These are phyloP conservation scores for Tetraneura akinire DNA, from an alignment of 1,140 invertebrate genomes.

Conservation along the genomic window DNA sequence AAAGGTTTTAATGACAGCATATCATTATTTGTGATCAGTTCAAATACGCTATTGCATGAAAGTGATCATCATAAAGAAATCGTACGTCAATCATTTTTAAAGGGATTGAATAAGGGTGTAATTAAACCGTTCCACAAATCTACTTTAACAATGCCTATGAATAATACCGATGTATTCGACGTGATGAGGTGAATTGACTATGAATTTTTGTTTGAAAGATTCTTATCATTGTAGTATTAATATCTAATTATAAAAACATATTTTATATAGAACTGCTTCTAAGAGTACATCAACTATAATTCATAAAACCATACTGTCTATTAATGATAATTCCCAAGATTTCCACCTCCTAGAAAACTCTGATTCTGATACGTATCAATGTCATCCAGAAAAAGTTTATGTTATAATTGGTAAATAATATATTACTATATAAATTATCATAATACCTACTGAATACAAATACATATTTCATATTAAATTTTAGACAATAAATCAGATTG, in stretches of 20 bases:
- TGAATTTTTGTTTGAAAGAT: background rate
- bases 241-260: too few relatives aligned
- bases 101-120: background rate
- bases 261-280: background rate
- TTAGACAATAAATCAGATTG: constrained; percentile 33
- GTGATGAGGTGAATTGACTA: background rate
- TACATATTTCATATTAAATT: background rate
- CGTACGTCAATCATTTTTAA: background rate
- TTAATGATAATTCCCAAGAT: background rate
- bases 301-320: background rate
- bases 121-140: background rate
- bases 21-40: background rate
- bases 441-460: too few relatives aligned
- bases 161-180: background rate
- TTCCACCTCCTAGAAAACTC: background rate
- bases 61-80: background rate
- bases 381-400: background rate
- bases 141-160: background rate
- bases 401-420: constrained; percentile 26
- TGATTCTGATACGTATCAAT: background rate
- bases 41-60: background rate
- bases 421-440: background rate
- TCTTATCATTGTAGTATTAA: too few relatives aligned
- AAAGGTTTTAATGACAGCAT: background rate
- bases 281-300: too few relatives aligned